phyloP scores from a whole-genome alignment of 1,140 invertebrate genomes.

The Aphelinus atriplicis region DNA sequence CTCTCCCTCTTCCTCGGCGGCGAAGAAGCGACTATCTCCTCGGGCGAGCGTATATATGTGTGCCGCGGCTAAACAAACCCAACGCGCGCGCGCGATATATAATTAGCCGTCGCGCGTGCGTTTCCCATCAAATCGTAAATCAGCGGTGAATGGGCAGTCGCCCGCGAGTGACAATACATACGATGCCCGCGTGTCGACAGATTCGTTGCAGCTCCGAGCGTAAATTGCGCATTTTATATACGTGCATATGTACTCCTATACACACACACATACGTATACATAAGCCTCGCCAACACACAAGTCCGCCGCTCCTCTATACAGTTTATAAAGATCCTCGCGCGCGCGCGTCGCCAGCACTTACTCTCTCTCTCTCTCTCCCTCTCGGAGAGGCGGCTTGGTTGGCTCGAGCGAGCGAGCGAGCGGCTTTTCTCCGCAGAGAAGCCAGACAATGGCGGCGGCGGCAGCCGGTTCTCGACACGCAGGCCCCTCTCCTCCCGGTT shows the following conservation, averaged over 20 bases:
- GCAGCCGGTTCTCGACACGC: constrained; percentile 63
- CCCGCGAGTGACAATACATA: too few relatives aligned
- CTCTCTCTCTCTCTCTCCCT: constrained; percentile 11
- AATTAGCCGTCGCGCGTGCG: too few relatives aligned
- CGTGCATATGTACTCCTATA: too few relatives aligned
- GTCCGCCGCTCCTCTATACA: constrained; percentile 3
- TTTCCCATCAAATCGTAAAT: too few relatives aligned
- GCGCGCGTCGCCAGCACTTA: not conserved
- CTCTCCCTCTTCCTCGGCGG: not conserved
- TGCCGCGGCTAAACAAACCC: too few relatives aligned
- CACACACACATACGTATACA: constrained; percentile 4
- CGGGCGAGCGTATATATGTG: too few relatives aligned
- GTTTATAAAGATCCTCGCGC: not conserved
- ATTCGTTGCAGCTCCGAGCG: too few relatives aligned
- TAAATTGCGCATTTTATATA: too few relatives aligned
- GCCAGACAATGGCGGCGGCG: constrained; percentile 60
- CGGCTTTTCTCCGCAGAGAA: constrained; percentile 10
- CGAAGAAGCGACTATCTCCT: too few relatives aligned
- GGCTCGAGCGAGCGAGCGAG: not conserved
- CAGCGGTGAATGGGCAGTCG: too few relatives aligned
- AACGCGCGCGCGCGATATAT: not conserved
- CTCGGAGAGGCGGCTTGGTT: not conserved
- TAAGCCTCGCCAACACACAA: not conserved
- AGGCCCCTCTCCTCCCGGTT: constrained; percentile 21
- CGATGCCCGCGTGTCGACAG: too few relatives aligned